Conservation (phyloP, 2,797 vertebrate genomes). For the Leptoclinus maculatus region DNA sequence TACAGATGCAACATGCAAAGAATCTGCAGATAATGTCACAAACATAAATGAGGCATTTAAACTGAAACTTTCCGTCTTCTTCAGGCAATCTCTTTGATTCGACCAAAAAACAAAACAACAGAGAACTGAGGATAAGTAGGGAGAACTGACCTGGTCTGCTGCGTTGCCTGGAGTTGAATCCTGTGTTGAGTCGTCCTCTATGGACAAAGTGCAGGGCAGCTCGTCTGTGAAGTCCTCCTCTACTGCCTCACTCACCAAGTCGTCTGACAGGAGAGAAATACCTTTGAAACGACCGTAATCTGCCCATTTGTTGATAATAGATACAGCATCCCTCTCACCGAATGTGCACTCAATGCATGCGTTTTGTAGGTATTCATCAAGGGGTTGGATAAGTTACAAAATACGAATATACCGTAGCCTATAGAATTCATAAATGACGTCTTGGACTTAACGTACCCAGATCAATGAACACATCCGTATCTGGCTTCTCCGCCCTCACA, state of each 20-base stretch:
- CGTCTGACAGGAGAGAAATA: conserved; percentile 67
- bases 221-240: conserved; percentile 73
- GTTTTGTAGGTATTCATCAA: neutral
- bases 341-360: neutral
- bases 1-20: neutral
- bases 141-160: conserved; percentile 70
- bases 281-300: neutral
- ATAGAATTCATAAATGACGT: neutral
- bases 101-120: neutral
- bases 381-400: neutral
- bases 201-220: conserved; percentile 81
- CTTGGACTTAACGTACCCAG: conserved; percentile 79
- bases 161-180: conserved; percentile 36
- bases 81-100: neutral
- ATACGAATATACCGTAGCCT: neutral
- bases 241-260: conserved; percentile 80
- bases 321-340: neutral
- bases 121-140: neutral
- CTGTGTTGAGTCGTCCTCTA: conserved; percentile 77
- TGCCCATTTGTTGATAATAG: neutral
- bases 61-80: neutral
- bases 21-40: neutral
- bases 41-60: neutral
- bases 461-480: conserved; percentile 86
- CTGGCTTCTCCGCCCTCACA: conserved; percentile 79